These are phyloP conservation scores for Acipenser ruthenus DNA, from an alignment of 2,797 vertebrate genomes.

Conservation along the genomic window DNA sequence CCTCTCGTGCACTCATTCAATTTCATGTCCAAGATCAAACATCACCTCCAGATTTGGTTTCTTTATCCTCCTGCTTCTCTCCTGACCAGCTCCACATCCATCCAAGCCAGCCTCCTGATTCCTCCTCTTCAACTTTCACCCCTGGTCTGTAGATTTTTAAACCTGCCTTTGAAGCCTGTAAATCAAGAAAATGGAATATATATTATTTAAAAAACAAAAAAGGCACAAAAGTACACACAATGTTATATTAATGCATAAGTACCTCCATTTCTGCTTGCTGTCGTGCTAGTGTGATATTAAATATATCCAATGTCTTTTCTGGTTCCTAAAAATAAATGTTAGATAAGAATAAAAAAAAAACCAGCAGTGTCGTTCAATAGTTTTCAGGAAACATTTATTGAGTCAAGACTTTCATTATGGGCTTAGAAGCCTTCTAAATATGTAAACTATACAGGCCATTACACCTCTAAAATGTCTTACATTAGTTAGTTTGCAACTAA, in stretches of 20 bases:
- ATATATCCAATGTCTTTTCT: constrained; percentile 86
- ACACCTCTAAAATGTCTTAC: no score
- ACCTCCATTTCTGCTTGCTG: constrained; percentile 98
- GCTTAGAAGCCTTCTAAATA: no score
- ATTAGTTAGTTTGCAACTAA: no score
- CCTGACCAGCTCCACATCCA: constrained; percentile 90
- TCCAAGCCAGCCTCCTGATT: constrained; percentile 78
- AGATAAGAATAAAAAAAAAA: no score
- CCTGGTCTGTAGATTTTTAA: constrained; percentile 80
- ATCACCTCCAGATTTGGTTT: constrained; percentile 73
- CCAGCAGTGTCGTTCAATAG: no score
- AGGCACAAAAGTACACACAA: not conserved
- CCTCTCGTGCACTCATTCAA: no score
- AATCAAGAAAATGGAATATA: not conserved
- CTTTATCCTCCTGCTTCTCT: constrained; percentile 48
- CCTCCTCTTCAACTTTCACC: constrained; percentile 76
- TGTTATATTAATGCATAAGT: constrained; percentile 16
- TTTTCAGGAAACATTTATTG: no score
- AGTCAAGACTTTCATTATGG: no score
- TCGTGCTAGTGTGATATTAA: constrained; percentile 91
- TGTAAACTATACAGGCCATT: no score
- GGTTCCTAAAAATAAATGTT: constrained; percentile 57
- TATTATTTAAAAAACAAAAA: not conserved
- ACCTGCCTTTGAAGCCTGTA: constrained; percentile 79
- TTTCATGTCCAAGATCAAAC: not conserved